Percentiles rank a stretch among this genome's conserved stretches.
Evolutionary conservation across 2,113 vertebrate genomes (phyloP).

Genomic region (Perca flavescens): DNA sequence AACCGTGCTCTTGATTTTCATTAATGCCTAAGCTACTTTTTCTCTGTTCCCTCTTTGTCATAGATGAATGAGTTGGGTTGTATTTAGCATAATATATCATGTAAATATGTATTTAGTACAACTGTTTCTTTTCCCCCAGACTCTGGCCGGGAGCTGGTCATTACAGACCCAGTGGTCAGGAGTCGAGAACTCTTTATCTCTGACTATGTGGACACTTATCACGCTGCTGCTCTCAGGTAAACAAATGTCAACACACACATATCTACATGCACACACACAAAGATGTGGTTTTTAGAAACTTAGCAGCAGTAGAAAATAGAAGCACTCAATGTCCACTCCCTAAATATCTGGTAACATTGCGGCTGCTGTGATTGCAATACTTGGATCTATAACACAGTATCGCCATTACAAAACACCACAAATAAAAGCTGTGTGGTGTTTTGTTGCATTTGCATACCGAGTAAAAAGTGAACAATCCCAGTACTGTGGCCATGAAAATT

Average conservation of each 20-base stretch:
- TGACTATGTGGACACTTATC: conserved; percentile 98
- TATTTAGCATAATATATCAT: background rate
- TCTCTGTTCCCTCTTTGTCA: conserved; percentile 30
- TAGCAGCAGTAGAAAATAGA: background rate
- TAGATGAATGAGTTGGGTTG: conserved; percentile 11
- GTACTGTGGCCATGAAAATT: background rate
- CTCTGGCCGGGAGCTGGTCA: conserved; percentile 96
- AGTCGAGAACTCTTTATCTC: conserved; percentile 99
- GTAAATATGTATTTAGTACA: background rate
- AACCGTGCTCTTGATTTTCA: conserved; percentile 31
- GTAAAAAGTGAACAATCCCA: background rate
- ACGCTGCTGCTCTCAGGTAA: conserved; percentile 97
- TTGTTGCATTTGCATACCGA: background rate
- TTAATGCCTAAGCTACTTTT: conserved; percentile 16
- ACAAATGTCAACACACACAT: background rate
- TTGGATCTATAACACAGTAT: background rate
- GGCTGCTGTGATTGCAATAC: background rate
- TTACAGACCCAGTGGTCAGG: conserved; percentile 97
- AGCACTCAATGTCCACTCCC: background rate
- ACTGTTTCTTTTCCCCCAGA: conserved; percentile 81
- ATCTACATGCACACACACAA: background rate
- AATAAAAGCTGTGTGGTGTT: background rate
- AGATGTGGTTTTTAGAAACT: background rate
- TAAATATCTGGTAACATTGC: background rate
- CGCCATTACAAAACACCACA: background rate